These are phyloP conservation scores for Rhinolophus sinicus DNA, from an alignment of 2,113 vertebrate genomes.

Conservation along the genomic window DNA sequence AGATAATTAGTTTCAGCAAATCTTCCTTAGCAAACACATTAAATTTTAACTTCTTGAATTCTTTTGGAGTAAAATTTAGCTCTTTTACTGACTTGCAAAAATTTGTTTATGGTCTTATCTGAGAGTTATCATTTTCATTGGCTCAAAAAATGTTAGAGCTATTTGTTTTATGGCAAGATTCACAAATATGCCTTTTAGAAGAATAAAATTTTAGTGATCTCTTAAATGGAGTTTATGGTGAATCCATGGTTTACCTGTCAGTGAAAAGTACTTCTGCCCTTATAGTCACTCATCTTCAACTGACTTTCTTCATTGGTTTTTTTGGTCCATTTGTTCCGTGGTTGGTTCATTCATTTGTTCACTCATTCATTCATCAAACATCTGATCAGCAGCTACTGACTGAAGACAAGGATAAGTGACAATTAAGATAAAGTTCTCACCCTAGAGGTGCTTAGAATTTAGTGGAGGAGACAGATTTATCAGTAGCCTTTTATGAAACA, in stretches of 20 bases:
- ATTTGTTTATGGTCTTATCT: background rate
- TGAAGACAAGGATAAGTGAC: background rate
- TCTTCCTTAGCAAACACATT: conserved; percentile 2
- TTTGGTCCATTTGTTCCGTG: background rate
- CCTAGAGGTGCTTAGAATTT: background rate
- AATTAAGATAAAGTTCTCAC: background rate
- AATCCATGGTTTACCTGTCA: background rate
- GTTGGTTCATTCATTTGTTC: background rate
- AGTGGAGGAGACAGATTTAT: background rate
- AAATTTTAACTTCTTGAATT: conserved; percentile 33
- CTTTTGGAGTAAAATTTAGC: conserved; percentile 40
- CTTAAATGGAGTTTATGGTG: background rate
- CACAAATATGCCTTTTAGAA: background rate
- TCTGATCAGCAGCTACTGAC: background rate
- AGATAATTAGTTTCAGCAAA: conserved; percentile 19
- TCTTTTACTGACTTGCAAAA: background rate
- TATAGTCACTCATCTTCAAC: background rate
- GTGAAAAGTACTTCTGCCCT: background rate
- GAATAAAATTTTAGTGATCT: background rate
- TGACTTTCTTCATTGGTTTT: background rate
- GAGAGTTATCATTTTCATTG: conserved; percentile 9
- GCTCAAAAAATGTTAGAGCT: background rate
- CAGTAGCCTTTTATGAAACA: background rate
- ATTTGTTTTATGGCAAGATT: conserved; percentile 15
- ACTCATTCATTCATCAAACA: background rate